Evolutionary conservation across 2,113 vertebrate genomes (phyloP), one percentile per base, ranked within the genome.

Genomic region (Perca schrenkii): DNA sequence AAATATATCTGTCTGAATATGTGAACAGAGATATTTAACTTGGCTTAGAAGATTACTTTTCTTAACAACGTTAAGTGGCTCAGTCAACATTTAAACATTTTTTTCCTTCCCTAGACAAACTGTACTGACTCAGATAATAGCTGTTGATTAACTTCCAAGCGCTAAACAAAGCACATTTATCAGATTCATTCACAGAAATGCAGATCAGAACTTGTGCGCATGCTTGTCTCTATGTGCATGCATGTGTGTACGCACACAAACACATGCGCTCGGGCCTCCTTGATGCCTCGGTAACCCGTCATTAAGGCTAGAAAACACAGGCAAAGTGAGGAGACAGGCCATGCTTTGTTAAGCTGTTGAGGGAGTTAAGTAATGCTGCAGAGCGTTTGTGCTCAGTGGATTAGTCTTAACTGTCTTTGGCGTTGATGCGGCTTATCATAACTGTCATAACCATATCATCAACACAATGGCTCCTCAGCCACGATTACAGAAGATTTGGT

Each of bases 401-500:
- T 93, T 91, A 91, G 90, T 86, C 85, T 77, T 85, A 94, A 94
- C 89, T 88, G 88, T 92, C 92, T 88, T 83, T 87, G 87, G 85
- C 80, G 78, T 91, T 88, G 88, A 86, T 93, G 91, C 93, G 93
- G 91, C 94, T 92, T 90, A 91, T 91, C 79, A 90, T 88, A 92
- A 91, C 92, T 92, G 89, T 91, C 88, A 91, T 92, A 88, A 90
- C 84, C 87, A 82, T 89, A 91, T 89, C 87, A 90, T 91, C 91
- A 91, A 90, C 89, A 88, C 85, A 89, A 90, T 89, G 92, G 87
- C 91, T 93, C 89, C 89, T 91, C 78, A 65, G 82, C 43, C 66
- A 19, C 47, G 84, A 94, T 95, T 95, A 94, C 80, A 87, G 91
- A 85, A 92, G 92, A 93, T 93, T 92, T 93, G 76, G 89, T 47